Conservation (phyloP, 2,797 vertebrate species). For the Pogoniulus pusillus region DNA sequence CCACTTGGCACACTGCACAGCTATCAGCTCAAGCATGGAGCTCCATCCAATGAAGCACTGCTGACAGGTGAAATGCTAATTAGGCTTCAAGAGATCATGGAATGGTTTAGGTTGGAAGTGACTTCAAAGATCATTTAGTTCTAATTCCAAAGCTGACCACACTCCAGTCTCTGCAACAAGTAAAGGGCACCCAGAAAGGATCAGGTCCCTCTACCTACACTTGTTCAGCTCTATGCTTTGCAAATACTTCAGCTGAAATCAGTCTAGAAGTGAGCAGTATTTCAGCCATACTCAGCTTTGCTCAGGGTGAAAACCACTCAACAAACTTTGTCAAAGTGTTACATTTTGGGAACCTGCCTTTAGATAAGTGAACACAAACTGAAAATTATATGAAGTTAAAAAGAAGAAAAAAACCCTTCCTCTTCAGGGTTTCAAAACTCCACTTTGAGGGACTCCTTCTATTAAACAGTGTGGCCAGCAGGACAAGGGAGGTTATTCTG, state of each 20-base stretch:
- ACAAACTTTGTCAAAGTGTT: background rate
- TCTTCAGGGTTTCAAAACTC: background rate
- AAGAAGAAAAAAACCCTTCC: no score
- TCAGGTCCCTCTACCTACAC: background rate
- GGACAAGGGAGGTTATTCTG: no score
- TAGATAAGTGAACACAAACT: background rate
- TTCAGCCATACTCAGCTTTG: background rate
- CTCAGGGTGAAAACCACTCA: background rate
- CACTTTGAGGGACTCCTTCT: background rate
- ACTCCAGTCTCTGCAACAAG: background rate
- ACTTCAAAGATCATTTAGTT: no score
- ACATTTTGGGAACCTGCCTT: background rate
- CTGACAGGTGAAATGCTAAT: background rate
- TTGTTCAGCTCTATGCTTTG: background rate
- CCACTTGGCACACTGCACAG: background rate
- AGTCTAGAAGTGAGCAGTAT: background rate
- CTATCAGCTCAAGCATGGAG: background rate
- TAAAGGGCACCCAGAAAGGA: background rate
- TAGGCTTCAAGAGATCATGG: background rate
- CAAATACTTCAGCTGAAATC: background rate
- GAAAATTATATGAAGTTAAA: background rate
- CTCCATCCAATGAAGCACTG: accelerated
- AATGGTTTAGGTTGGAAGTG: no score
- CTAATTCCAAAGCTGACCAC: accelerated
- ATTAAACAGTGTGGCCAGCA: no score